phyloP scores from a whole-genome alignment of 2,113 vertebrate species.

The Eleginops maclovinus region DNA sequence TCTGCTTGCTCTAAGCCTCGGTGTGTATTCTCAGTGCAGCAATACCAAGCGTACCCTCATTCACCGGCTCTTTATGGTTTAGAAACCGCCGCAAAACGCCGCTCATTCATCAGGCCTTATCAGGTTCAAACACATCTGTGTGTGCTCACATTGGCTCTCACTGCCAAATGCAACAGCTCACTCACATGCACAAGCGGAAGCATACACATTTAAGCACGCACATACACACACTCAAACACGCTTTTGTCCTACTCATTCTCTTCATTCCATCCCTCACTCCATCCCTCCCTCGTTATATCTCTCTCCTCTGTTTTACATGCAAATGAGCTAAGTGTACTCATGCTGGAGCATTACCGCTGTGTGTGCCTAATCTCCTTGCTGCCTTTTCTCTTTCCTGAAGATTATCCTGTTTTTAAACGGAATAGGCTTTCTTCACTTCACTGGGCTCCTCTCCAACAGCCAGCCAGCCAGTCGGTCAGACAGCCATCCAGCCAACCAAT shows the following conservation, averaged over 20 bases:
- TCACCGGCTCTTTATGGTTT: constrained; percentile 69
- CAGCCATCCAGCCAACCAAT: constrained; percentile 44
- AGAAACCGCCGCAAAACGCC: constrained; percentile 59
- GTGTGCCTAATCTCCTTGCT: constrained; percentile 81
- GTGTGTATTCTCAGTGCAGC: constrained; percentile 59
- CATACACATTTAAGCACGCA: constrained; percentile 46
- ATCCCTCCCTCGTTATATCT: constrained; percentile 66
- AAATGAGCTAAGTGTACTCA: constrained; percentile 78
- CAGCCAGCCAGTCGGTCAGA: constrained; percentile 43
- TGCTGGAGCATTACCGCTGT: constrained; percentile 72
- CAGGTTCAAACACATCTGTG: constrained; percentile 81
- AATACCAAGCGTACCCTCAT: constrained; percentile 59
- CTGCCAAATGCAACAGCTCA: constrained; percentile 66
- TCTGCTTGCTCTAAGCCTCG: constrained; percentile 60
- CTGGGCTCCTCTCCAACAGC: constrained; percentile 57
- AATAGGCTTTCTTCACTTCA: constrained; percentile 63
- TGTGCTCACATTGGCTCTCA: constrained; percentile 48
- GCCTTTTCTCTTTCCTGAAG: constrained; percentile 77
- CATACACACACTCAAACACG: constrained; percentile 18
- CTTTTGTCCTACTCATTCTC: constrained; percentile 73
- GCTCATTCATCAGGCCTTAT: constrained; percentile 82
- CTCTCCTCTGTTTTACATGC: constrained; percentile 78
- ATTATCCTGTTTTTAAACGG: constrained; percentile 80
- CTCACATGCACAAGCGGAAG: constrained; percentile 43
- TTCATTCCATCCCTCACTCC: constrained; percentile 55